A percentile compares a stretch with the other conserved stretches of the same genome.
Evolutionary conservation across 2,113 vertebrate species (phyloP).

Genomic region (Hiodon tergisus): DNA sequence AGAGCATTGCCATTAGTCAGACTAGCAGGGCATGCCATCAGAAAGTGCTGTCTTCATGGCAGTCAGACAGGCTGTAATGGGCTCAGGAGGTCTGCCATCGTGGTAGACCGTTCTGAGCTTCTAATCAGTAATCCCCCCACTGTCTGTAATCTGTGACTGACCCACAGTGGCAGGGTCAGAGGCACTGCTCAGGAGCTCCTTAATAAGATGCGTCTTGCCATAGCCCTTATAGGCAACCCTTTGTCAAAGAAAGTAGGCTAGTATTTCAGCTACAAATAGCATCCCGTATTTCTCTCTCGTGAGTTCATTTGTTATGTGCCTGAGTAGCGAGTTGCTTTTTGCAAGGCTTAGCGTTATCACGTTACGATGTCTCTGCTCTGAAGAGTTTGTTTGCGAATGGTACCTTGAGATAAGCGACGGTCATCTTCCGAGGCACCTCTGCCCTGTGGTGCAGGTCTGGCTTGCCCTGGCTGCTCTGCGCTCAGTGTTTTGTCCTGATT

Average conservation of each 20-base stretch:
- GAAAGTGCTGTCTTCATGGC: background rate
- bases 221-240: background rate
- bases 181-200: background rate
- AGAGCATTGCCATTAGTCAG: constrained; percentile 4
- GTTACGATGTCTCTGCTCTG: background rate
- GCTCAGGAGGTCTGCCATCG: background rate
- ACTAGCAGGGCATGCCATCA: background rate
- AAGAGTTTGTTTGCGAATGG: background rate
- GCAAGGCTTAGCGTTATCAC: background rate
- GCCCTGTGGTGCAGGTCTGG: background rate
- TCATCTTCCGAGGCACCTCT: background rate
- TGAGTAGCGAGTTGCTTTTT: background rate
- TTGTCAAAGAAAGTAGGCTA: background rate
- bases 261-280: background rate
- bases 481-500: background rate
- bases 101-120: background rate
- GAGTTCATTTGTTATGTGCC: background rate
- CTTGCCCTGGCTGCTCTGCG: background rate
- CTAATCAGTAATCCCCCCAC: background rate
- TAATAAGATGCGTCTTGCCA: background rate
- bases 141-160: background rate
- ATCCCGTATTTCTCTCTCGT: background rate
- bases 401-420: background rate
- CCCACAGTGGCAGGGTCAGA: background rate
- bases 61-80: background rate